phyloP scores from a whole-genome alignment of 1,140 invertebrate genomes.

The Papilio glaucus region DNA sequence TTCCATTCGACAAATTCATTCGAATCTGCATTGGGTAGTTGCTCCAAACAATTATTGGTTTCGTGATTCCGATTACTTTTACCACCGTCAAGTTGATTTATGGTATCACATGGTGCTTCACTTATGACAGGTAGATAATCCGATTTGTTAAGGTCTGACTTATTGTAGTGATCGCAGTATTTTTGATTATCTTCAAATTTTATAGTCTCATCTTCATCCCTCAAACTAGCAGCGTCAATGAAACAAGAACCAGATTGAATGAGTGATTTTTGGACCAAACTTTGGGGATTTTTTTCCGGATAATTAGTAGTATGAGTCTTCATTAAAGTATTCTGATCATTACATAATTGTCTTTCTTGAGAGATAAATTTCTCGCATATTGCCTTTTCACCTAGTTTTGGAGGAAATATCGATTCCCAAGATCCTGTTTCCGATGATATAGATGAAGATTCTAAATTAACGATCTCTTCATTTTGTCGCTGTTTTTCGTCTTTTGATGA shows the following conservation, averaged over 20 bases:
- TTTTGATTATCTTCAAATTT: conserved; percentile 25
- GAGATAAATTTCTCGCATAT: conserved; percentile 64
- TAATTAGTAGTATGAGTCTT: conserved; percentile 29
- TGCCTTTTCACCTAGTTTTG: conserved; percentile 65
- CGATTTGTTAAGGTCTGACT: conserved; percentile 22
- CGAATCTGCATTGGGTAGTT: conserved; percentile 61
- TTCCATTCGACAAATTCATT: background rate
- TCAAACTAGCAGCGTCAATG: conserved; percentile 89
- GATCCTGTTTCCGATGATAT: conserved; percentile 85
- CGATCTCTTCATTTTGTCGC: conserved; percentile 87
- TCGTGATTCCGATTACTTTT: conserved; percentile 68
- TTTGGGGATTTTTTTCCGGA: conserved; percentile 38
- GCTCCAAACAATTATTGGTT: conserved; percentile 74
- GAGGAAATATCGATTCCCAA: conserved; percentile 85
- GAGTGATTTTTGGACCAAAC: conserved; percentile 52
- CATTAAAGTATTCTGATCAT: conserved; percentile 39
- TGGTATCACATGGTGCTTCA: conserved; percentile 51
- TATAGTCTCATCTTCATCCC: conserved; percentile 85
- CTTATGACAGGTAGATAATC: conserved; percentile 42
- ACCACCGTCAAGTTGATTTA: conserved; percentile 59
- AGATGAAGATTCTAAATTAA: conserved; percentile 84
- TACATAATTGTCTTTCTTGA: conserved; percentile 55
- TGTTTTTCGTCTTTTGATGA: conserved; percentile 88
- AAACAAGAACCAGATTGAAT: conserved; percentile 84
- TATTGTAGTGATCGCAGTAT: conserved; percentile 22